Conservation (phyloP, 2,113 vertebrate genomes). For the Tragelaphus buxtoni region DNA sequence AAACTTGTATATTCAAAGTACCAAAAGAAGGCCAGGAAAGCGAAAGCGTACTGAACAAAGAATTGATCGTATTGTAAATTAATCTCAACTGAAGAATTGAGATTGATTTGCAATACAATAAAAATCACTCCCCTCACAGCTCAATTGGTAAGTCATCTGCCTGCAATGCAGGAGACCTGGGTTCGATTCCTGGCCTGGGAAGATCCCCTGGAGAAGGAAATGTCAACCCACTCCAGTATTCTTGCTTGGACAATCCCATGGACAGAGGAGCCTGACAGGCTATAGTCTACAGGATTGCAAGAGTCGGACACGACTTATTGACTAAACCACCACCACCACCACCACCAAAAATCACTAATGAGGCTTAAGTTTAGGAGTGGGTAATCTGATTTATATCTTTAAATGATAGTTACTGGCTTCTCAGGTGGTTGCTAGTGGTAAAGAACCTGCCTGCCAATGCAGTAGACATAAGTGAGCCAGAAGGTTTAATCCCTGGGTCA, state of each 20-base stretch:
- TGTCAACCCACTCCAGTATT: neutral
- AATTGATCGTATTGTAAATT: neutral
- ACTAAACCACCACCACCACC: neutral
- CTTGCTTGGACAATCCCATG: neutral
- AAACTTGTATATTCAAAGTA: neutral
- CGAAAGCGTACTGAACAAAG: neutral
- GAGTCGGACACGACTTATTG: neutral
- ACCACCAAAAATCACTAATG: neutral
- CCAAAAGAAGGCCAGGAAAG: neutral
- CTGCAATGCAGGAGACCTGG: neutral
- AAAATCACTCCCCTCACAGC: neutral
- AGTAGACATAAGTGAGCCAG: neutral
- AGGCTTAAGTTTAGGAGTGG: neutral
- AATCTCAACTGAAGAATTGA: neutral
- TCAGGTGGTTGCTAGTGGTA: neutral
- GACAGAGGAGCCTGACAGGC: neutral
- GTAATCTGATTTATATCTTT: neutral
- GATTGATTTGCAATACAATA: conserved; percentile 2
- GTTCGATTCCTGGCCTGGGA: fast-evolving
- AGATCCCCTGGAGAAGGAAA: neutral
- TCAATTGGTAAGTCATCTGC: neutral
- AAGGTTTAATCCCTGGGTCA: neutral
- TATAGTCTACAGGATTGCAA: neutral
- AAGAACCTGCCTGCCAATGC: neutral
- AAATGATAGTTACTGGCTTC: neutral